phyloP scores from a whole-genome alignment of 2,797 vertebrate genomes.

The Gila robusta region DNA sequence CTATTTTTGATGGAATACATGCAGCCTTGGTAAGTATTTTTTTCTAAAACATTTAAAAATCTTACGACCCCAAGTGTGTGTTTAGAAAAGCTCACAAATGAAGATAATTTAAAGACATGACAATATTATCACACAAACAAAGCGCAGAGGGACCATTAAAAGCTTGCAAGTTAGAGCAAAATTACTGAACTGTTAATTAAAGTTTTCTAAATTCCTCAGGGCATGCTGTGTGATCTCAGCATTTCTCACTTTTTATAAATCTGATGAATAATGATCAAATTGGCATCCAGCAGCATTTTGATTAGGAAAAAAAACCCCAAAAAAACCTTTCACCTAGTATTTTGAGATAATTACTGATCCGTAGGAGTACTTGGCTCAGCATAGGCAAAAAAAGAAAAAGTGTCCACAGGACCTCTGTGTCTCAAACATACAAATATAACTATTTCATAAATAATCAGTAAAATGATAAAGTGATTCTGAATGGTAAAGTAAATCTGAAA shows the following conservation, averaged over 20 bases:
- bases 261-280: constrained; percentile 23
- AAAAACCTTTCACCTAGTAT: neutral
- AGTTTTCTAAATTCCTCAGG: neutral
- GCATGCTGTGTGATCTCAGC: constrained; percentile 23
- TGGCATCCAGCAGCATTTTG: constrained; percentile 8
- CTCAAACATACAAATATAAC: neutral
- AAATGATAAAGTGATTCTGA: neutral
- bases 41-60: neutral
- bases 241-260: constrained; percentile 11
- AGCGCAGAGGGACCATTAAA: neutral
- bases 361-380: neutral
- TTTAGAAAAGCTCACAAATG: neutral
- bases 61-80: neutral
- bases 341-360: neutral
- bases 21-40: neutral
- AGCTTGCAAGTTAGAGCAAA: neutral
- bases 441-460: neutral
- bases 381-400: neutral
- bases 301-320: neutral
- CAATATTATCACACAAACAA: constrained; percentile 16
- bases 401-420: neutral
- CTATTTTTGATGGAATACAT: neutral
- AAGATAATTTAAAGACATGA: neutral
- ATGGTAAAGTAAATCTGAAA: neutral
- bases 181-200: constrained; percentile 24